Evolutionary conservation across 2,113 vertebrate species (phyloP), one percentile per base, ranked within the genome.

Genomic region (Furnarius figulus): DNA sequence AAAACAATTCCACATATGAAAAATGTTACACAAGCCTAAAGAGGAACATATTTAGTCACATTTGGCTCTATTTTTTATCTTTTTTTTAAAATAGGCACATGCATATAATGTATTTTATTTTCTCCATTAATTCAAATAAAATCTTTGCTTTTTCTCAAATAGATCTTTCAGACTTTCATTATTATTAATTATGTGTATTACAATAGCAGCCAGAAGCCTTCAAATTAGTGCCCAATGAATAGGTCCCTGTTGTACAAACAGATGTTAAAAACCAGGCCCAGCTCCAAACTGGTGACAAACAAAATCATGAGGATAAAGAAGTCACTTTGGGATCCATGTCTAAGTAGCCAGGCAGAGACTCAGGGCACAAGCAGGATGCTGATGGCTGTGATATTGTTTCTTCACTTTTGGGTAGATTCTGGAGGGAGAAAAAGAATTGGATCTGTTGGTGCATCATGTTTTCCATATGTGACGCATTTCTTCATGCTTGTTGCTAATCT

Each of bases 141-240:
- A 75, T 44, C 31, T 85, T 95, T 31, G 52, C 40, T 70, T 90
- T 84, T 89, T 62, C 85, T 87, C 65, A 86, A 62, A 65, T 14
- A 40, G 59, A 11, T 62, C 74, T 68, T 93, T 80, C 68, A 74
- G 27, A 85, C 70, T 95, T 96, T 94, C 94, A 97, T 93, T 87
- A 14, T 59, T 37, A 46, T 85, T 82, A 86, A 67, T 96, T 82
- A 75, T 21, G 46, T 90, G 87, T 92, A 78, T 87, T 79, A 93
- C 72, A 87, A 76, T 55, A 97, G 87, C 90, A 93, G 92, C 88
- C 90, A 87, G 80, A 93, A 92, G 84, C 81, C 85, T 91, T 87
- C 84, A 72, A 61, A 80, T 77, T 80, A 85, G 86, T 75, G 81
- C 84, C 71, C 65, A 58, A 24, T 47, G 42, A 58, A 47, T 24